Conservation (phyloP, 2,797 vertebrate genomes). For the Rhadinocentrus ornatus region DNA sequence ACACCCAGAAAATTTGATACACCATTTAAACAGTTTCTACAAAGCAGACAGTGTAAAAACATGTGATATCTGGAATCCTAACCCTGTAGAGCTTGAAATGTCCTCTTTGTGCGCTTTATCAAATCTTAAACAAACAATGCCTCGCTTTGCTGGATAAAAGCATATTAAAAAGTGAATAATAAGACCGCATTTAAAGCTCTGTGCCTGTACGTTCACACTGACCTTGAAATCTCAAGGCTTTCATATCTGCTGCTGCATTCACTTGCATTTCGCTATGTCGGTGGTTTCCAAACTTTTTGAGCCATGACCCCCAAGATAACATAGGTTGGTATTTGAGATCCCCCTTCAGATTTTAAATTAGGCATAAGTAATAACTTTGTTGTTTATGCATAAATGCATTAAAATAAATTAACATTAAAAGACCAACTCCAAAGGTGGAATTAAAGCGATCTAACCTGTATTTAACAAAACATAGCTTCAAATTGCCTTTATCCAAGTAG, state of each 20-base stretch:
- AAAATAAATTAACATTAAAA: slow-evolving; percentile 27
- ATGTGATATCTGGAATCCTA: slow-evolving; percentile 44
- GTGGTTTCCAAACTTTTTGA: no score
- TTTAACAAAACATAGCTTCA: slow-evolving; percentile 64
- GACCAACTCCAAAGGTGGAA: no score
- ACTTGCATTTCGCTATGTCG: slow-evolving; percentile 44
- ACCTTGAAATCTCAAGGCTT: slow-evolving; percentile 47
- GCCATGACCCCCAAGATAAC: no score
- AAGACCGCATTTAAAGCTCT: slow-evolving; percentile 15
- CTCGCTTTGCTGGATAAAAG: neutral
- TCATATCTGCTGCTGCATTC: slow-evolving; percentile 11
- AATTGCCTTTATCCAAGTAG: slow-evolving; percentile 69
- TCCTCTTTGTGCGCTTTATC: slow-evolving; percentile 2
- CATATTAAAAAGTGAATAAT: neutral
- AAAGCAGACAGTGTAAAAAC: slow-evolving; percentile 49
- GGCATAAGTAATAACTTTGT: no score
- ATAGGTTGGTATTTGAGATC: no score
- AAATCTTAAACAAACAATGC: slow-evolving; percentile 18
- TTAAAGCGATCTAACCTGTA: slow-evolving; percentile 44
- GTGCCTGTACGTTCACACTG: slow-evolving; percentile 26
- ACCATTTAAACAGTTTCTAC: slow-evolving; percentile 33
- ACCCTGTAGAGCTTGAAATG: neutral
- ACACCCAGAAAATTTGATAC: slow-evolving; percentile 34
- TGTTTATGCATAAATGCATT: no score
- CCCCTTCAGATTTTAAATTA: no score